Conservation (phyloP, 2,888 invertebrate genomes). For the Exocentrus adspersus region DNA sequence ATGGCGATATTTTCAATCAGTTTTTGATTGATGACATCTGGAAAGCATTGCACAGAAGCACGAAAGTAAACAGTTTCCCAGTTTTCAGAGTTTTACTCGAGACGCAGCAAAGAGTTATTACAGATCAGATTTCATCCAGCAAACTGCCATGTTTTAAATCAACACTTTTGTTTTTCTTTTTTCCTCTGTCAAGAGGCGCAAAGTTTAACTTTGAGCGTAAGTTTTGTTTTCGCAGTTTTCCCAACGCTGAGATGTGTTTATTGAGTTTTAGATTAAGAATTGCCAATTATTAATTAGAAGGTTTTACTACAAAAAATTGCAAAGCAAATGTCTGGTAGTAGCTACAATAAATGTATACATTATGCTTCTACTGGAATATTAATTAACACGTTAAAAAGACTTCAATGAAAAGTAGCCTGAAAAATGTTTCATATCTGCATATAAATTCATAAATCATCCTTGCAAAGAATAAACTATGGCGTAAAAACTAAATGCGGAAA, state of each 20-base stretch:
- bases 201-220: conserved; percentile 16
- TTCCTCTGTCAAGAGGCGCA: conserved; percentile 22
- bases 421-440: neutral
- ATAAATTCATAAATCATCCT: neutral
- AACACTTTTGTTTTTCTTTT: conserved; percentile 31
- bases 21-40: conserved; percentile 34
- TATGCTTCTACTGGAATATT: neutral
- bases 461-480: neutral
- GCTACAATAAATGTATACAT: too few relatives aligned
- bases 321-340: too few relatives aligned
- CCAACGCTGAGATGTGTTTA: too few relatives aligned
- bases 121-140: conserved; percentile 23
- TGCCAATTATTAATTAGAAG: too few relatives aligned
- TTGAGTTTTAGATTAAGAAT: too few relatives aligned
- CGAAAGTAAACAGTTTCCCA: conserved; percentile 31
- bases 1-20: conserved; percentile 30
- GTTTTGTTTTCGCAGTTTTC: neutral
- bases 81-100: conserved; percentile 21
- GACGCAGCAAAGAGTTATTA: conserved; percentile 27
- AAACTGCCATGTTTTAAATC: conserved; percentile 30
- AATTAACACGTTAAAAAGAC: neutral
- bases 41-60: conserved; percentile 26
- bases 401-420: neutral
- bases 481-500: neutral
- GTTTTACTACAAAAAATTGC: too few relatives aligned